Evolutionary conservation across 2,888 invertebrate genomes (phyloP), one percentile per base, ranked within the genome.

Genomic region (Xestia rhomboidea): DNA sequence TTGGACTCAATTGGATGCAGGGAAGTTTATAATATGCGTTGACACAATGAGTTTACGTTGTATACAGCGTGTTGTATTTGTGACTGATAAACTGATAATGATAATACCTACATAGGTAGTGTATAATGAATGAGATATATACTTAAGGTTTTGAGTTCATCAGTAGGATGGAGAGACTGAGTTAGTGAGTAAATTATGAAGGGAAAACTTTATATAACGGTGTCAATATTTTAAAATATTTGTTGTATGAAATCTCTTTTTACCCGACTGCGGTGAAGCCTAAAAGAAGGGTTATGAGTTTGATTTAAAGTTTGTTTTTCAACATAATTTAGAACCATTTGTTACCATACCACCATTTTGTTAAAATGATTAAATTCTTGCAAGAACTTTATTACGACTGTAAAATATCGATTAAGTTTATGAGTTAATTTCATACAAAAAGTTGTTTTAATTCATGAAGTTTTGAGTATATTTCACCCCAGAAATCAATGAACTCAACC

Each of bases 1-100:
- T 74, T 89, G 91, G 57, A 91, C 91, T 91, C 93, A 91, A 93
- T 94, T 92, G 91, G 88, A 85, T 82, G 80, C 79, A 86, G 92
- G 93, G 93, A 94, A 91, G 93, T 93, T 91, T 89, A 90, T 91
- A 89, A 91, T 93, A 91, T 90, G 89, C 90, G 87, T 87, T 86
- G 90, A 89, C 90, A 90, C 86, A 89, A 66, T 67, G 80, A 83
- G 44, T 85, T 27, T 69, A 84, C 24, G 41, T 7, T 27, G n/a
- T 77, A 54, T 91, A 93, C 91, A 92, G 92, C 84, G 2, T 90
- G 94, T 78, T 89, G 44, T n/a, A 57, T 44, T 34, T 27, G 15
- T 60, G 15, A 62, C 3, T 54, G 66, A 51, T 70, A 21, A 67
- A 34, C 0, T 7, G 7, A 57, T 60, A 18, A 60, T 60, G 41